A percentile compares a stretch with the other conserved stretches of the same genome.
Evolutionary conservation across 2,797 vertebrate genomes (phyloP).

Genomic region (Aplochiton taeniatus): DNA sequence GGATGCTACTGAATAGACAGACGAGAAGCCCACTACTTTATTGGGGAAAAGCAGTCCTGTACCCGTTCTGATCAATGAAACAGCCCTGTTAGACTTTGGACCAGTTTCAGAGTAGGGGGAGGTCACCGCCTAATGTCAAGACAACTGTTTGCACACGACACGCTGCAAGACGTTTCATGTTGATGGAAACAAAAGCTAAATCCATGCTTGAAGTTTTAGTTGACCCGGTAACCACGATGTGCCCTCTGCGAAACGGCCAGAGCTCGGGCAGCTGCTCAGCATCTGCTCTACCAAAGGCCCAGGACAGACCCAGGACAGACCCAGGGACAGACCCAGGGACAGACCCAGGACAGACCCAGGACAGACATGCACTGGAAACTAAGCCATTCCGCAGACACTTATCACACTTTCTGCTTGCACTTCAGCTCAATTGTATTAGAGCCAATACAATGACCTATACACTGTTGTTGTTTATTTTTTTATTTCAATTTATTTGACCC

Average conservation of each 20-base stretch:
- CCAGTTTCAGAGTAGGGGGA: slow-evolving; percentile 30
- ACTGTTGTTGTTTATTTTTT: slow-evolving; percentile 38
- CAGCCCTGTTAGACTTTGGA: slow-evolving; percentile 61
- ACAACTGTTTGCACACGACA: no score
- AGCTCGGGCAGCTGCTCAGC: slow-evolving; percentile 17
- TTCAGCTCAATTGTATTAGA: slow-evolving; percentile 44
- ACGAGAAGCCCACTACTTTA: slow-evolving; percentile 67
- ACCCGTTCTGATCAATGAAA: slow-evolving; percentile 82
- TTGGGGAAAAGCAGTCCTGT: slow-evolving; percentile 84
- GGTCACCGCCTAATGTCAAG: no score
- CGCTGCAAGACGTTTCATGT: no score
- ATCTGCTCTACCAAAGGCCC: no score
- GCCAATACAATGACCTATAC: slow-evolving; percentile 42
- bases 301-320: slow-evolving; percentile 50
- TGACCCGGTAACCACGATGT: no score
- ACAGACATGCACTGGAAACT: slow-evolving; percentile 76
- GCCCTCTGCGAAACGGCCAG: no score
- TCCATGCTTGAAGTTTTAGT: no score
- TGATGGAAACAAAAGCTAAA: no score
- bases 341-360: neutral
- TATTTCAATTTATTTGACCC: neutral
- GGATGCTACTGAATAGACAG: neutral
- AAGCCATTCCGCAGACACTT: slow-evolving; percentile 56
- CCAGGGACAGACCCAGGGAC: neutral
- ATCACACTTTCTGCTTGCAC: slow-evolving; percentile 52